These are phyloP conservation scores for Chascanopsetta lugubris DNA, from an alignment of 2,113 vertebrate genomes.

Conservation along the genomic window DNA sequence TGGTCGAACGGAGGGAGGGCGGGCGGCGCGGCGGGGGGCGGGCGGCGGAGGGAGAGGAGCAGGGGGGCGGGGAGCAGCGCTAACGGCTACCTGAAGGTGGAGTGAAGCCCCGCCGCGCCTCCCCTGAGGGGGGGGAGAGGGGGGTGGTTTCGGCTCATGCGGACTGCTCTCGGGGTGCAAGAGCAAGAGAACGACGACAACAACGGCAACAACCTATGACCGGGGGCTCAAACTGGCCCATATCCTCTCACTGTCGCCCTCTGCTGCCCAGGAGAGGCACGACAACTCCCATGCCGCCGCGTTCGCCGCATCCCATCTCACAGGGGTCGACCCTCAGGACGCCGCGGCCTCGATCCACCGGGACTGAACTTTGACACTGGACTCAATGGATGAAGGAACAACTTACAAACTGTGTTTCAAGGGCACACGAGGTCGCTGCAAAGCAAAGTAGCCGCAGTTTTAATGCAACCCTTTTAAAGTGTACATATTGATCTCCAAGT, in stretches of 20 bases:
- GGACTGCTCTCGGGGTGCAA: constrained; percentile 22
- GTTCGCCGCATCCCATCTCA: constrained; percentile 28
- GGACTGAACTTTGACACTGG: background rate
- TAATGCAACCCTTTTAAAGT: constrained; percentile 60
- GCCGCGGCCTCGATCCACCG: constrained; percentile 2
- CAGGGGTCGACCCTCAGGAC: constrained; percentile 24
- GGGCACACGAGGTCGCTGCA: constrained; percentile 34
- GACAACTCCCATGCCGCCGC: constrained; percentile 38
- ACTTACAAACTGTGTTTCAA: constrained; percentile 36
- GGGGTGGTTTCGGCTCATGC: too few relatives aligned
- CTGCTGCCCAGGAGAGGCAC: constrained; percentile 29
- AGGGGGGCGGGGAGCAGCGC: constrained; percentile 72
- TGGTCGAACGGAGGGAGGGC: constrained; percentile 39
- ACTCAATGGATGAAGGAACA: constrained; percentile 3
- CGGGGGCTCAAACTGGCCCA: constrained; percentile 13
- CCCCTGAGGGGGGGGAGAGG: too few relatives aligned
- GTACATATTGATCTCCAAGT: constrained; percentile 70
- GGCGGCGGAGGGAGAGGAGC: constrained; percentile 43
- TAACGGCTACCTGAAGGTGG: constrained; percentile 90
- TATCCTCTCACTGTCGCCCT: too few relatives aligned
- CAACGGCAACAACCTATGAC: constrained; percentile 29
- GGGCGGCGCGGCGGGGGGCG: background rate
- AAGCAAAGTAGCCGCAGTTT: constrained; percentile 55
- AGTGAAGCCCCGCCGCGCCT: constrained; percentile 77
- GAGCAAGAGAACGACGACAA: constrained; percentile 35